phyloP scores from a whole-genome alignment of 1,140 invertebrate species.

The Pissodes strobi region DNA sequence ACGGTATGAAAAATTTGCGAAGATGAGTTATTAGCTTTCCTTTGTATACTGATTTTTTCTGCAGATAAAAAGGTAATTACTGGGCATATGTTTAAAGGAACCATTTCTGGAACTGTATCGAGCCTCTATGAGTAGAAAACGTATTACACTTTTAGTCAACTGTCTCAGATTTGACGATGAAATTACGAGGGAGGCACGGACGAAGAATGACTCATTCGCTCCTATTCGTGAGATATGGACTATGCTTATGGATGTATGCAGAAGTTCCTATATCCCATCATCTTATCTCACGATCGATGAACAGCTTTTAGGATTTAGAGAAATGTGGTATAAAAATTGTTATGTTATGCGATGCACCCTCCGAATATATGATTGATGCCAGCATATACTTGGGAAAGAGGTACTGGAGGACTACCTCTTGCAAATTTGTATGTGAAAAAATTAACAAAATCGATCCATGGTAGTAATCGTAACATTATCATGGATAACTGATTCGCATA shows the following conservation, averaged over 20 bases:
- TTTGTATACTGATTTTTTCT: slow-evolving; percentile 41
- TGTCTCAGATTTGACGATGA: too few species aligned
- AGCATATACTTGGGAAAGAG: slow-evolving; percentile 48
- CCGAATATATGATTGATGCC: slow-evolving; percentile 52
- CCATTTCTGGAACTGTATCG: slow-evolving; percentile 42
- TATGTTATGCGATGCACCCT: slow-evolving; percentile 41
- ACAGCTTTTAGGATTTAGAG: too few species aligned
- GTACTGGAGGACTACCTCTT: slow-evolving; percentile 38
- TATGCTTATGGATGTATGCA: too few species aligned
- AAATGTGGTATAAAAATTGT: too few species aligned
- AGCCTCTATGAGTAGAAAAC: slow-evolving; percentile 46
- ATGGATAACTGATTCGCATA: slow-evolving; percentile 48
- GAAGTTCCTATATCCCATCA: too few species aligned
- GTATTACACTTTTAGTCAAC: slow-evolving; percentile 56
- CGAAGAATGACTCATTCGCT: slow-evolving; percentile 49
- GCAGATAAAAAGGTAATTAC: slow-evolving; percentile 46
- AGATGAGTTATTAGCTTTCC: slow-evolving; percentile 36
- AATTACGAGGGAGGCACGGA: slow-evolving; percentile 41
- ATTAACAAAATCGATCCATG: too few species aligned
- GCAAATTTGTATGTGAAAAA: too few species aligned
- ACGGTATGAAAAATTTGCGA: slow-evolving; percentile 17
- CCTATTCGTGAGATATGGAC: slow-evolving; percentile 50
- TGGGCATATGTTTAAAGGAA: slow-evolving; percentile 42
- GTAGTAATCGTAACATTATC: too few species aligned
- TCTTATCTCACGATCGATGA: too few species aligned